Evolutionary conservation across 2,888 invertebrate genomes (phyloP), one percentile per base, ranked within the genome.

Genomic region (Ectemnius lituratus): DNA sequence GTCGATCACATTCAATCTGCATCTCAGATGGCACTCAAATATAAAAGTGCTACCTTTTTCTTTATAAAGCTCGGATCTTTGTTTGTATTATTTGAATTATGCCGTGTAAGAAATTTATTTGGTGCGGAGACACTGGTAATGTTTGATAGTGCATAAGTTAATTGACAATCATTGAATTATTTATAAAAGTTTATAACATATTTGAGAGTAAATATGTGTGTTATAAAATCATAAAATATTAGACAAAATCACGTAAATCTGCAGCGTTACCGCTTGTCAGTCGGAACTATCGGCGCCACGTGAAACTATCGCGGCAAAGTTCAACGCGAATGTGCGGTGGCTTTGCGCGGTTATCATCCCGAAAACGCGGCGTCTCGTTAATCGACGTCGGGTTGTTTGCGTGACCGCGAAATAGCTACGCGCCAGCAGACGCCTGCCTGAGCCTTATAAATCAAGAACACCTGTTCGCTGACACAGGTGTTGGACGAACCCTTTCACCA

Each of bases 401-500:
- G 62, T 57, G 61, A 58, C 71, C 78, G 56, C 69, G 52, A 52
- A 52, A 52, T 52, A 58, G 69, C 67, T 68, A n/a, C 65, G 58
- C 13, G 46, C 58, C 47, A 11, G 56, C 58, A 58, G 59, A 57
- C 66, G 47, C 6, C 14, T 18, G 62, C 11, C 61, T 56, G 68
- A 61, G 49, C 58, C 64, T n/a, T 61, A 62, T 79, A 82, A 79
- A 78, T 80, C 71, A 74, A 75, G 62, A 61, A 75, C 81, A 81
- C 82, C 78, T 82, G 81, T 81, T 81, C 70, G 70, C 59, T 45
- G 58, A 49, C 52, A 58, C 81, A 73, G 64, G 70, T 69, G 73
- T 59, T 64, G 58, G 65, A 68, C 67, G 58, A 62, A 68, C 65
- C 57, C 66, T 58, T 28, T 67, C 57, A 28, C 70, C 82, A 65